These are phyloP conservation scores for Anhinga anhinga DNA, from an alignment of 2,113 vertebrate species.

Conservation along the genomic window DNA sequence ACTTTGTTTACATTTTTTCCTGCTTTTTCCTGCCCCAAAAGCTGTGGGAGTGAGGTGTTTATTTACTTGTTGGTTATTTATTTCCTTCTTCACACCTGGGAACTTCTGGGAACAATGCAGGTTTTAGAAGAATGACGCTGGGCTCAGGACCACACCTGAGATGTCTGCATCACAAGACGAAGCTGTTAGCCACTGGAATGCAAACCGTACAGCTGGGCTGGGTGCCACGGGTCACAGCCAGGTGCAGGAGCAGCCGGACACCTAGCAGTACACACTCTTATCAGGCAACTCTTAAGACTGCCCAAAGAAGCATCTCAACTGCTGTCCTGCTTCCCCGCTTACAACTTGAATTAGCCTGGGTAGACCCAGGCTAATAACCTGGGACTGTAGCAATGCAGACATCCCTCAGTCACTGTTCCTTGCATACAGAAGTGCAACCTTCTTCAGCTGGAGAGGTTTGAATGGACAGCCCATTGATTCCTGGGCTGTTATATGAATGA, in stretches of 20 bases:
- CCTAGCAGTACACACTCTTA: too few species aligned
- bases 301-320: background rate
- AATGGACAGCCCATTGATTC: background rate
- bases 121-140: background rate
- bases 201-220: background rate
- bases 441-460: background rate
- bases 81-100: background rate
- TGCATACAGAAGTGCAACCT: background rate
- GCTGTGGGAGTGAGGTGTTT: background rate
- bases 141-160: background rate
- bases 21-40: background rate
- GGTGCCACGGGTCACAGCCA: fast-evolving
- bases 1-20: background rate
- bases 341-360: fast-evolving
- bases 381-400: too few species aligned
- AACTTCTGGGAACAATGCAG: background rate
- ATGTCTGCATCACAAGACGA: background rate
- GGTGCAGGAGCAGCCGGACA: background rate
- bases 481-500: background rate
- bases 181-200: background rate
- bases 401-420: background rate
- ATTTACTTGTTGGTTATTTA: background rate
- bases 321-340: background rate
- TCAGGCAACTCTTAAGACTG: fast-evolving
- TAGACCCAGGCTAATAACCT: background rate